Evolutionary conservation across 2,888 invertebrate species (phyloP).

Genomic region (Glomeris marginata): DNA sequence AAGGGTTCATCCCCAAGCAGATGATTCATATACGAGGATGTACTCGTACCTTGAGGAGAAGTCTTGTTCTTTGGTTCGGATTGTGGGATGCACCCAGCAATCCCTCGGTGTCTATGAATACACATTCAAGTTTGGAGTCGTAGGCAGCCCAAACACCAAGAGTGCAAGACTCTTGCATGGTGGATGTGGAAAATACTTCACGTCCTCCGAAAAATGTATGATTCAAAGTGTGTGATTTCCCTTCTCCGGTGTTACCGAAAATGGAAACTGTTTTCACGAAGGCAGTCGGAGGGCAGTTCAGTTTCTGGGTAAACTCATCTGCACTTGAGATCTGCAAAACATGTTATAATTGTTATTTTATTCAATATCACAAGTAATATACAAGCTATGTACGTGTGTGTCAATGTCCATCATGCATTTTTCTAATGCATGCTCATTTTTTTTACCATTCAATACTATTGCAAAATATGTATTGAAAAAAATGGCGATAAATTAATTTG

Average conservation of each 20-base stretch:
- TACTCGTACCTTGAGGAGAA: conserved; percentile 45
- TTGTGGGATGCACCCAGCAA: conserved; percentile 45
- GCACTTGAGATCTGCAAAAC: conserved; percentile 25
- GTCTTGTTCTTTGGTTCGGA: conserved; percentile 47
- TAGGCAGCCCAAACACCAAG: conserved; percentile 63
- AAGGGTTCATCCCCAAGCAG: not conserved
- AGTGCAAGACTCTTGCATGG: conserved; percentile 53
- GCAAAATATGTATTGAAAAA: too few relatives aligned
- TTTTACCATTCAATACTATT: too few relatives aligned
- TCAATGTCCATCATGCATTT: too few relatives aligned
- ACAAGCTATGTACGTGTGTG: too few relatives aligned
- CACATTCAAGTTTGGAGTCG: conserved; percentile 45
- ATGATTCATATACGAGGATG: not conserved
- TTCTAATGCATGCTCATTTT: too few relatives aligned
- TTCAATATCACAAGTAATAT: too few relatives aligned
- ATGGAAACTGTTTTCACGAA: conserved; percentile 60
- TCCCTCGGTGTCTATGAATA: conserved; percentile 69
- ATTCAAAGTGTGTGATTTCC: conserved; percentile 64
- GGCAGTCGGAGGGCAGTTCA: conserved; percentile 25
- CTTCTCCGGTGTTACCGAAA: conserved; percentile 71
- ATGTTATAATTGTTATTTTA: too few relatives aligned
- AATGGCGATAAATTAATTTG: too few relatives aligned
- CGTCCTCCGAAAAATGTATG: conserved; percentile 49
- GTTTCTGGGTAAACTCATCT: conserved; percentile 26
- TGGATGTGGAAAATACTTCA: conserved; percentile 48